A percentile compares a stretch with the other conserved stretches of the same genome.
These are phyloP conservation scores for Phylloscopus trochiloides DNA, from an alignment of 2,113 vertebrate genomes.

Conservation along the genomic window DNA sequence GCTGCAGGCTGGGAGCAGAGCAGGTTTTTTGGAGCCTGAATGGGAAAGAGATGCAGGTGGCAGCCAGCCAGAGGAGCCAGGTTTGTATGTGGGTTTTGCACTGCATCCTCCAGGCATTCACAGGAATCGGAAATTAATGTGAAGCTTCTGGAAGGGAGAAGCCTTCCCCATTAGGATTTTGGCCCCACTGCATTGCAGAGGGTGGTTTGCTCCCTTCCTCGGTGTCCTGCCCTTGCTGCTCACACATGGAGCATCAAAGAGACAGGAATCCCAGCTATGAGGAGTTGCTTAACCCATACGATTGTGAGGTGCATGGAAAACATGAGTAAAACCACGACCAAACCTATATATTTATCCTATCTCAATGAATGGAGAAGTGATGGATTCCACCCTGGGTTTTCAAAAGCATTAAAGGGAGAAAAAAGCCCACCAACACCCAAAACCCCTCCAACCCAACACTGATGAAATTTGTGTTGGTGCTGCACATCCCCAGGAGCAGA, in stretches of 20 bases:
- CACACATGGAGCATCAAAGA: background rate
- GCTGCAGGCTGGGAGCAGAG: background rate
- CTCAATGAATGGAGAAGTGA: background rate
- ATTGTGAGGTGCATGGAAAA: background rate
- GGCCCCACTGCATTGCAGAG: background rate
- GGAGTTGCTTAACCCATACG: background rate
- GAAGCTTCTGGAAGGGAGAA: background rate
- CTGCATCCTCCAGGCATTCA: fast-evolving
- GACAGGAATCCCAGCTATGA: background rate
- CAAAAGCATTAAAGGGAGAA: background rate
- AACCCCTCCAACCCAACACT: background rate
- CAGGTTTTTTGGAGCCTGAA: background rate
- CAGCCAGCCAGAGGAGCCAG: fast-evolving
- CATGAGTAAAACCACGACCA: background rate
- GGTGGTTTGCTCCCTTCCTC: background rate
- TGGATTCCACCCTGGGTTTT: background rate
- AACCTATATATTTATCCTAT: background rate
- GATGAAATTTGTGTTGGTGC: background rate
- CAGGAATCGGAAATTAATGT: background rate
- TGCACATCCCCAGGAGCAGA: background rate
- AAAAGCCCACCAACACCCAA: background rate
- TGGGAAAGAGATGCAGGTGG: background rate
- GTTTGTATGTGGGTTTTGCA: background rate
- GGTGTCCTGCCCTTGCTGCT: background rate
- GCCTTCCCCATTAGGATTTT: background rate